Base-by-base conservation (phyloP, 2,113 vertebrate genomes). In the Hirundichthys speculiger region DNA sequence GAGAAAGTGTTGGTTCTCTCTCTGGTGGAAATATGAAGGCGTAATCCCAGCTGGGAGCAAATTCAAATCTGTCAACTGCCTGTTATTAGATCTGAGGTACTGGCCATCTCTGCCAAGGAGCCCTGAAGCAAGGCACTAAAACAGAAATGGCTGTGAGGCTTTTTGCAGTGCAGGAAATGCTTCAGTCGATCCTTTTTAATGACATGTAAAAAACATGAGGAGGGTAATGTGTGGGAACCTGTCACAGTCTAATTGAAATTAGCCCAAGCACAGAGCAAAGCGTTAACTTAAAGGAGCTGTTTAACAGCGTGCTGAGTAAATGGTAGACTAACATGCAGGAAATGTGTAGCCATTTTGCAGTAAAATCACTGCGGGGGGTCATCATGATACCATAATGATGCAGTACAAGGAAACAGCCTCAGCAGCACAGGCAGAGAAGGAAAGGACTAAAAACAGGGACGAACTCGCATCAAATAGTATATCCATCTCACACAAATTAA, bases 271-370 rank as follows among this genome's bases (percentile, higher is more conserved):
- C 54, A 58, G 51, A 39, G 59, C 24, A 21, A 55, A 56, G 24
- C 25, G 42, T 34, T 34, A 34, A 34, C 30, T 34, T 34, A 6
- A 34, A 6, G 11, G 30, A 34, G 30, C 30, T 34, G 27, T 51
- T 72, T 51, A 66, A 69, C 46, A 22, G 69, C 64, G 46, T 34
- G 48, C 40, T 13, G 21, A 34, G 68, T 57, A 47, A 54, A 43
- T 1, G 4, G 42, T 2, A 45, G 11, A n/a, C 13, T 21, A 1
- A 27, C 10, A 1, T 27, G 51, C 43, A 21, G 62, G 27, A 56
- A 77, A 51, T 30, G 54, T 60, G 53, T 65, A 49, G 59, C 55
- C 70, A 58, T 84, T 50, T 53, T 62, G 75, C 69, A 48, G 64
- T 60, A 69, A 65, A 66, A 66, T 66, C 55, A 41, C 57, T 0